Evolutionary conservation across 2,888 invertebrate species (phyloP), one percentile per base, ranked within the genome.

Genomic region (Petrolisthes manimaculis): DNA sequence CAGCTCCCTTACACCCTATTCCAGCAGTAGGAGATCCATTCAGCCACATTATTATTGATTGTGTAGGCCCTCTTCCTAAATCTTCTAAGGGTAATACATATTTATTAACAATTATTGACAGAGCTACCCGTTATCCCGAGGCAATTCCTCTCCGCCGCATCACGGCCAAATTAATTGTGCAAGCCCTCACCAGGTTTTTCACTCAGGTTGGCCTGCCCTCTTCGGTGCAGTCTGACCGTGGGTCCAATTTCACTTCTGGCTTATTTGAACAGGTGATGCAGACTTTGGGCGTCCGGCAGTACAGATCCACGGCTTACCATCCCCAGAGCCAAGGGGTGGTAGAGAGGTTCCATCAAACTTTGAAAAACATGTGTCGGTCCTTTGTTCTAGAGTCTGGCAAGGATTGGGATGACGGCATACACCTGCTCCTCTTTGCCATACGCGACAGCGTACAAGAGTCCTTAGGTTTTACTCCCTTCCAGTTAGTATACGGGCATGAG

Each of bases 101-200:
- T 51, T 6, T 77, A 0, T 4, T 84, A 5, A 84, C 77, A 4
- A 84, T 84, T 12, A 84, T 84, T 24, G 75, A 77, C 77, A 4
- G 18, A 9, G 37, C 84, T 56, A 84, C 84, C n/a, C 24, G 84
- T 3, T 84, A 84, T 21, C 84, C 84, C 2, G 77, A 84, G 53
- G 84, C 84, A 4, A 84, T 77, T 6, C 84, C 84, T 56, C 12
- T 84, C 3, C 0, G 77, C 4, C 21, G 61, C 14, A 77, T 56
- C 8, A 77, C 56, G 9, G 54, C 84, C 3, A 84, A 84, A 51
- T 77, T 77, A 37, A 61, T 84, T 14, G 84, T 75, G 1, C 37
- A 54, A 54, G 83, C 83, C 83, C 74, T 83, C 3, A 71, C 54
- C 12, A 71, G 67, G n/a, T 4, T 78, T 24, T 84, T 78, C 51